Evolutionary conservation across 2,888 invertebrate species (phyloP), one percentile per base, ranked within the genome.

Genomic region (Brachyptera putata): DNA sequence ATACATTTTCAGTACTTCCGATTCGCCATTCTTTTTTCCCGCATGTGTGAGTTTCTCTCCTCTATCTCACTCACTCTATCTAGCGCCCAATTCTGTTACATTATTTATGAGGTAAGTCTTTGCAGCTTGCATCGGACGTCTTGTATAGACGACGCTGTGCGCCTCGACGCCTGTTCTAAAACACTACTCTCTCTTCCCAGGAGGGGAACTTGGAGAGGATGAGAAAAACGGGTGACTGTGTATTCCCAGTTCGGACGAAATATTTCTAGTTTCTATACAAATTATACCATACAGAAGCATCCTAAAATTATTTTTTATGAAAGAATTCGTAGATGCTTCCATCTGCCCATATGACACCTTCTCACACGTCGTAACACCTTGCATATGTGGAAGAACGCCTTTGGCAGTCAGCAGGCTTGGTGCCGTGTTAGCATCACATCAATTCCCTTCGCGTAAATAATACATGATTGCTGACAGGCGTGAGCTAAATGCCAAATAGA

Each of bases 361-460:
- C 16, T 14, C n/a, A 21, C 41, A 21, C 18, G 21, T 18, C 4
- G 18, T 4, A 41, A 41, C 21, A 3, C 41, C 41, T 21, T 14
- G 41, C 41, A 41, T 41, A 41, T 18, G 21, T 41, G 21, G 18
- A 41, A 37, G 18, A 3, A 41, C 34, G 9, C 16, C n/a, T 34
- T 30, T 11, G 34, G 34, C 34, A 11, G 34, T 9, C 34, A 11
- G 34, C 34, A 11, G 34, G 34, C n/a, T n/a, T n/a, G n/a, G n/a
- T n/a, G n/a, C n/a, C n/a, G n/a, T n/a, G n/a, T n/a, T n/a, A n/a
- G n/a, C 11, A 24, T 25, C 49, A 26, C 49, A 50, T 50, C 26
- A 50, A 50, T 50, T 50, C 49, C 49, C 49, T 26, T 30, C 49
- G 5, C 30, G 49, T 50, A 50, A 50, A 50, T 50, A 50, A 50